These are phyloP conservation scores for Boleophthalmus pectinirostris DNA, from an alignment of 2,113 vertebrate species.

Conservation along the genomic window DNA sequence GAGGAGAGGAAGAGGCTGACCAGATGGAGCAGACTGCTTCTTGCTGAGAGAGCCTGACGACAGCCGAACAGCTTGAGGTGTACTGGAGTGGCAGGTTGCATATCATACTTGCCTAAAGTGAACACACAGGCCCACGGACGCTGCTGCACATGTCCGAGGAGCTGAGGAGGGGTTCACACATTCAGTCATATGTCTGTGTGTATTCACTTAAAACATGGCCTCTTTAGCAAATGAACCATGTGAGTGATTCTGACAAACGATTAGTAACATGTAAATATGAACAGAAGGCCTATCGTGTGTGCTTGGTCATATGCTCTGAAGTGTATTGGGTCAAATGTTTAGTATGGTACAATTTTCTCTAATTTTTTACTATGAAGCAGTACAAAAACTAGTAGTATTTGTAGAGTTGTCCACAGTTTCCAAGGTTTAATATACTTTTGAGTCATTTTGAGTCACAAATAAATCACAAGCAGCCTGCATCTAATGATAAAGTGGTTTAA, in stretches of 20 bases:
- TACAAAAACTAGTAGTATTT: too few species aligned
- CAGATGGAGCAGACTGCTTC: slow-evolving; percentile 75
- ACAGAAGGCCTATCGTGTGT: not conserved
- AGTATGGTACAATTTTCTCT: not conserved
- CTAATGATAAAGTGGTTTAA: too few species aligned
- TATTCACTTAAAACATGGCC: not conserved
- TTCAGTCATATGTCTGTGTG: not conserved
- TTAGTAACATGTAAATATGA: not conserved
- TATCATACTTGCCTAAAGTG: slow-evolving; percentile 19
- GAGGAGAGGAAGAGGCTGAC: slow-evolving; percentile 36
- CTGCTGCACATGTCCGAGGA: slow-evolving; percentile 8
- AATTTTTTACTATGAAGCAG: not conserved
- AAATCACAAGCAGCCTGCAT: too few species aligned
- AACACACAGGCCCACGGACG: slow-evolving; percentile 12
- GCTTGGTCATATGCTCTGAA: not conserved
- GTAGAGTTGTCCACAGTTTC: too few species aligned
- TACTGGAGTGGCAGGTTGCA: slow-evolving; percentile 55
- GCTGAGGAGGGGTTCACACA: not conserved
- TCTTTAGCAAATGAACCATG: not conserved
- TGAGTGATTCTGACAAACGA: not conserved
- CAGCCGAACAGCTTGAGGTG: slow-evolving; percentile 74
- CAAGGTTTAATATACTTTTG: too few species aligned
- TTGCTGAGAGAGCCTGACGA: slow-evolving; percentile 74
- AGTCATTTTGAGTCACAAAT: too few species aligned
- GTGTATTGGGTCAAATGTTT: not conserved